Conservation (phyloP, 92 coral and sea anemone species). For the Chrysogorgia sp. region DNA sequence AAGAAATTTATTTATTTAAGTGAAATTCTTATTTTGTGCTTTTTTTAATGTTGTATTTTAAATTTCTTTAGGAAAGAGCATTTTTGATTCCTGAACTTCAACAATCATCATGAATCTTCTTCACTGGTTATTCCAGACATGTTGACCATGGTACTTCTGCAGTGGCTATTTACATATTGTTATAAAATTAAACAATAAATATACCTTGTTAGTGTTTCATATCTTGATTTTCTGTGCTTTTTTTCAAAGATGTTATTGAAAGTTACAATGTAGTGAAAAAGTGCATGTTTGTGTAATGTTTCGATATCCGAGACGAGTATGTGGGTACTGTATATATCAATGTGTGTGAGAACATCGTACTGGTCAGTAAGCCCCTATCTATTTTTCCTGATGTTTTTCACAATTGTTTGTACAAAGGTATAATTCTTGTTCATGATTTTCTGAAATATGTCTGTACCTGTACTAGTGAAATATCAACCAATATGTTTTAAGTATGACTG, state of each 20-base stretch:
- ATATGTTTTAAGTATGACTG: too few relatives aligned
- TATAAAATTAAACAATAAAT: not conserved
- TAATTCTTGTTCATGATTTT: too few relatives aligned
- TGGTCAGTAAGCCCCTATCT: too few relatives aligned
- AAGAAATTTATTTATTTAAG: not conserved
- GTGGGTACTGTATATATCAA: too few relatives aligned
- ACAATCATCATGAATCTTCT: not conserved
- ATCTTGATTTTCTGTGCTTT: not conserved
- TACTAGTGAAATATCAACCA: too few relatives aligned
- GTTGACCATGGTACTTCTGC: slow-evolving; percentile 3
- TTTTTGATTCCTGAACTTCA: slow-evolving; percentile 31
- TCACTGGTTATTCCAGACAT: too few relatives aligned
- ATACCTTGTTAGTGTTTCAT: not conserved
- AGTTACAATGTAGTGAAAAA: not conserved
- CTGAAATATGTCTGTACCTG: too few relatives aligned
- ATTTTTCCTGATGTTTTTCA: too few relatives aligned
- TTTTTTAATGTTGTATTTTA: not conserved
- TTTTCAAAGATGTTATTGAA: not conserved
- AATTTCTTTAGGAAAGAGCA: slow-evolving; percentile 35
- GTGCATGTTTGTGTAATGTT: too few relatives aligned
- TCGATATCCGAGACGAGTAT: too few relatives aligned
- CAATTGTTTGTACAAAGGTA: too few relatives aligned
- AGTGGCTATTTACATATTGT: not conserved
- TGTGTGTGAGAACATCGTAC: too few relatives aligned
- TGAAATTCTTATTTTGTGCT: not conserved